phyloP scores from a whole-genome alignment of 2,113 vertebrate species.

The Sebastes fasciatus region DNA sequence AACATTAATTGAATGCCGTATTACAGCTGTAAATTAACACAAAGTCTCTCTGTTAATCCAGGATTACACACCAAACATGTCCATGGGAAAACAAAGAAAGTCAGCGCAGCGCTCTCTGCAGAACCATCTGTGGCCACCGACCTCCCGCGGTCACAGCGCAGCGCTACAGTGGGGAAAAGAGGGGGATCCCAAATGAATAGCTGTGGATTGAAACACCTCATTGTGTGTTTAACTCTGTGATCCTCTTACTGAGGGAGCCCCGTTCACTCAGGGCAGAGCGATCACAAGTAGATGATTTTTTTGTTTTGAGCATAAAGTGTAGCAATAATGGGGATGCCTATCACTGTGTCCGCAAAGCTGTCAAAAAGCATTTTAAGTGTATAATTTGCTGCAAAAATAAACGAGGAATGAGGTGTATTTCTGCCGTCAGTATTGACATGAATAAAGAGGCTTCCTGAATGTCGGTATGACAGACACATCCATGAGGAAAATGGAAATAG shows the following conservation, averaged over 20 bases:
- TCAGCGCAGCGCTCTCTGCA: conserved; percentile 75
- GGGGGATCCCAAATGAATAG: conserved; percentile 71
- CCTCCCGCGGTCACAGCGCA: conserved; percentile 62
- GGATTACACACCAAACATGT: conserved; percentile 91
- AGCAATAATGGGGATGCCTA: background rate
- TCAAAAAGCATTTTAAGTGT: conserved; percentile 19
- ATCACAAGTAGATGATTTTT: conserved; percentile 39
- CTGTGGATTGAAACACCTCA: conserved; percentile 65
- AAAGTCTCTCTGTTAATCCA: conserved; percentile 91
- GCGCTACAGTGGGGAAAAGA: conserved; percentile 68
- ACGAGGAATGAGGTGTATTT: conserved; percentile 23
- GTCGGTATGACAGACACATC: background rate
- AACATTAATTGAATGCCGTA: conserved; percentile 85
- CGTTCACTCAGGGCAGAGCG: conserved; percentile 35
- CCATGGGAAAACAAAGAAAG: conserved; percentile 89
- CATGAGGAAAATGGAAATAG: background rate
- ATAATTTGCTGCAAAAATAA: conserved; percentile 24
- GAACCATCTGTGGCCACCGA: conserved; percentile 81
- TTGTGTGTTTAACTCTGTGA: conserved; percentile 80
- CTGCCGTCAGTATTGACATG: background rate
- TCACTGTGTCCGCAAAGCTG: conserved; percentile 8
- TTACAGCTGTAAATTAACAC: conserved; percentile 91
- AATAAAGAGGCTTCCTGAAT: conserved; percentile 10
- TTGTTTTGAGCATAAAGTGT: conserved; percentile 1
- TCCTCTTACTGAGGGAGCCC: conserved; percentile 59